Evolutionary conservation across 2,797 vertebrate species (phyloP), one percentile per base, ranked within the genome.

Genomic region (Coccyzus lansbergi): DNA sequence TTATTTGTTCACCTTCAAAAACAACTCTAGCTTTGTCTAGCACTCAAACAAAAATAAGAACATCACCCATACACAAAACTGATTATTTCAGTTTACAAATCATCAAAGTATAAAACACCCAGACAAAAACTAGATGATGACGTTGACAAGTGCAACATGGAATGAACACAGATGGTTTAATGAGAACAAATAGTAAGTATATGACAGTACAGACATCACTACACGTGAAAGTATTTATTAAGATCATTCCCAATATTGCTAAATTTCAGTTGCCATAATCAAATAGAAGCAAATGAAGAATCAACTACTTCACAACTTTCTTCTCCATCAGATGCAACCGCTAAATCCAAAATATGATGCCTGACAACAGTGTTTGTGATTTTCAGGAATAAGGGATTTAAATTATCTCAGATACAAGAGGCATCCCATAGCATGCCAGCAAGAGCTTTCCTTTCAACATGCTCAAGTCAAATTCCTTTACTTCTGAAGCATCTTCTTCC

Each of bases 111-210:
- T 76, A 80, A 72, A 49, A 5, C 14, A 74, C 15, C 2, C 33
- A 76, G 20, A 59, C 28, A 60, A 77, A 68, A 83, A 15, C 1
- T 9, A 76, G 48, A 92, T 14, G 13, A 78, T 29, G 24, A 55
- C 24, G 70, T 51, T 38, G 58, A 26, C 4, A 68, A 76, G 25
- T 5, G 5, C 33, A 82, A 75, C 3, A 5, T 5, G 7, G 26
- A 84, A 60, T 5, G 18, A 81, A 67, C 0, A 0, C 14, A 68
- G 28, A 9, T 25, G 56, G 40, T 6, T 29, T 14, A 4, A 74
- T 36, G 9, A 85, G 38, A 87, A 79, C 7, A 40, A 80, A 71
- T 18, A 75, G 9, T 14, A 83, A 71, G 26, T 26, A 31, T 33
- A 49, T 2, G 9, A 16, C 70, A 33, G 7, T 31, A 71, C 12